Base-by-base conservation (phyloP, 1,140 invertebrate species). In the Pantala flavescens region DNA sequence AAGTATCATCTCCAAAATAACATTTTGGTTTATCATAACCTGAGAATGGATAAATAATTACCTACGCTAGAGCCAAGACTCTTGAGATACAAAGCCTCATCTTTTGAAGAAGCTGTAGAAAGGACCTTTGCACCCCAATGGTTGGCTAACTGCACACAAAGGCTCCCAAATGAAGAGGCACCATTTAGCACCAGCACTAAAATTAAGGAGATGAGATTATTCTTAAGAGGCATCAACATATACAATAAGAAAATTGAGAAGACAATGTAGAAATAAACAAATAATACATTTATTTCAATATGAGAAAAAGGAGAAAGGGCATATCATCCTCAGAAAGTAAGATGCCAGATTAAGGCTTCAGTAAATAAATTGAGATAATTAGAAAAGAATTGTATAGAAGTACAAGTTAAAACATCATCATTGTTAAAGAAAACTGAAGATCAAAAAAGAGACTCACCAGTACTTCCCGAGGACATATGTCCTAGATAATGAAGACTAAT, bases 101-200 rank as follows among this genome's bases (percentile, higher is more conserved):
- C 81, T 49, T 80, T 77, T 63, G 80, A 81, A 24, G 80, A 81
- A 28, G 81, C 81, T 14, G 83, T 84, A n/a, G 83, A 79, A 9
- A 84, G 76, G 14, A 84, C 83, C 80, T 84, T 84, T 9, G 84
- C 84, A 71, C 84, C 84, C 81, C 84, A 85, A 36, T 81, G 79
- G 76, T 82, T 79, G 24, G 84, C 83, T 49, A 85, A 73, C 76
- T 86, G 84, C 24, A 86, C 80, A 72, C 79, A 80, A 14, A 83
- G 76, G 77, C 80, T 82, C 19, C 84, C 84, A 78, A 82, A 82
- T 36, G 83, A 78, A 21, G 82, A 81, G 3, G 84, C 84, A 11
- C 84, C 85, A 80, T 85, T 83, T 70, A 86, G 78, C 7, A 86
- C 78, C 14, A 86, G 78, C 5, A 86, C 81, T 79, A 55, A 16